Evolutionary conservation across 2,113 vertebrate species (phyloP).

Genomic region (Sarotherodon lohbergeri): DNA sequence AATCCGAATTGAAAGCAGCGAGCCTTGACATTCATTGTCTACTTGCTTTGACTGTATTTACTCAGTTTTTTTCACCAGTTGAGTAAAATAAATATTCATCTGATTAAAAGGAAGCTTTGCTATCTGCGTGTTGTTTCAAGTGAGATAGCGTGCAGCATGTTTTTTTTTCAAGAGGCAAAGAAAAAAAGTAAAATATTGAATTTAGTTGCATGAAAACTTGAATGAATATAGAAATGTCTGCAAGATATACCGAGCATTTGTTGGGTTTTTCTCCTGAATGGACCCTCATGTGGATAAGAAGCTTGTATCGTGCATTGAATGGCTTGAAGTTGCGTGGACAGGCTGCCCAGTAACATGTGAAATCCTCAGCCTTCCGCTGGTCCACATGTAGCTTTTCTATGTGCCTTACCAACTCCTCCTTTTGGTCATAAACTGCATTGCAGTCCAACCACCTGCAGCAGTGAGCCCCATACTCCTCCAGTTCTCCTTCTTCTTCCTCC

Average conservation of each 20-base stretch:
- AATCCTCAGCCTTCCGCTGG: slow-evolving; percentile 91
- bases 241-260: slow-evolving; percentile 87
- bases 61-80: neutral
- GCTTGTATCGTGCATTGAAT: slow-evolving; percentile 96
- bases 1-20: neutral
- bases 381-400: slow-evolving; percentile 93
- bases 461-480: slow-evolving; percentile 75
- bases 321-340: slow-evolving; percentile 88
- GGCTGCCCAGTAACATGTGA: slow-evolving; percentile 90
- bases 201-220: neutral
- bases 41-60: slow-evolving; percentile 9
- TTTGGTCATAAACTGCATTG: slow-evolving; percentile 80
- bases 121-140: neutral
- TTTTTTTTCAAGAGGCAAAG: neutral
- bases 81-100: neutral
- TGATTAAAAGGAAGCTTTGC: neutral
- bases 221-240: neutral
- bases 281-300: slow-evolving; percentile 97
- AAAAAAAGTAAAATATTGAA: neutral
- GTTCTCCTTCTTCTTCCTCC: slow-evolving; percentile 80
- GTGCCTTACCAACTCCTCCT: slow-evolving; percentile 89
- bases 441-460: slow-evolving; percentile 87
- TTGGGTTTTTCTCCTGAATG: slow-evolving; percentile 98
- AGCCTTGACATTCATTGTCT: slow-evolving; percentile 2
- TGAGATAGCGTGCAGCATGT: neutral